Evolutionary conservation across 2,888 invertebrate species (phyloP), one percentile per base, ranked within the genome.

Genomic region (Leptodirus hochenwartii): DNA sequence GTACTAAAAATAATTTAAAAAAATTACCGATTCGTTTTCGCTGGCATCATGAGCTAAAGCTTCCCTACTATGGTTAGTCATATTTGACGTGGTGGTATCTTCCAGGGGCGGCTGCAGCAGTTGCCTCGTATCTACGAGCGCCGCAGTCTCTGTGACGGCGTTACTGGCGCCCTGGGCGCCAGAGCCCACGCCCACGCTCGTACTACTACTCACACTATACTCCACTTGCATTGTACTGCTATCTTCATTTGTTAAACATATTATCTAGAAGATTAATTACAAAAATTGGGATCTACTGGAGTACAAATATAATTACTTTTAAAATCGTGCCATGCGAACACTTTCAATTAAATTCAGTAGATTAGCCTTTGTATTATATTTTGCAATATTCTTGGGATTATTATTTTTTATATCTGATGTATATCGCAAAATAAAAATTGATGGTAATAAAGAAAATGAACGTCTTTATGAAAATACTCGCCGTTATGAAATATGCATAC

Each of bases 1-100:
- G n/a, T n/a, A n/a, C n/a, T n/a, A n/a, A n/a, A n/a, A n/a, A n/a
- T n/a, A n/a, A n/a, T n/a, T n/a, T n/a, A n/a, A n/a, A n/a, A n/a
- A 34, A 62, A 74, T 73, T 54, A 79, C 79, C 41, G 77, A 69
- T 46, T 78, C 76, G 47, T 74, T 74, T 50, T 77, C 74, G 46
- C 74, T 79, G 41, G 76, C 74, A 44, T 79, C 78, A 34, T 73
- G 68, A 37, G 70, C 67, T 17, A 79, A 57, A 1, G 75, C 71
- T 49, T 79, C 79, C 49, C 75, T 64, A 3, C 75, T 74, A 17
- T 47, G 49, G 43, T 55, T 54, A 10, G 27, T 28, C 25, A 25
- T n/a, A n/a, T n/a, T n/a, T 8, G n/a, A 9, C 10, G n/a, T 27
- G 27, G 11, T 22, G 17, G 34, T 20, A 10, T 12, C 11, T 3